Evolutionary conservation across 2,888 invertebrate genomes (phyloP).

Genomic region (Hipparchia semele): DNA sequence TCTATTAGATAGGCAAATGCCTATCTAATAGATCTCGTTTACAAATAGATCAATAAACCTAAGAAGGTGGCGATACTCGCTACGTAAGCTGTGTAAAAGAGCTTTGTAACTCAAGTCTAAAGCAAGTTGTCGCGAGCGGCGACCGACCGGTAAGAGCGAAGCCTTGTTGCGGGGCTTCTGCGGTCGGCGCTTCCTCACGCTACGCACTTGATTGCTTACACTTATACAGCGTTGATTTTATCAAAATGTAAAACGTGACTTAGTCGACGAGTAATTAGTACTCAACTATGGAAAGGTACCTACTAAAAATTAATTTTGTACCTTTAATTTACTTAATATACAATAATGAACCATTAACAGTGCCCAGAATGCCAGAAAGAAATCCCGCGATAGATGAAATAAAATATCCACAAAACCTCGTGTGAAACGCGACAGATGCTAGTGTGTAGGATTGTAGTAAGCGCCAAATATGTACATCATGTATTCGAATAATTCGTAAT

Average conservation of each 20-base stretch:
- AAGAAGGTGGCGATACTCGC: slow-evolving; percentile 7
- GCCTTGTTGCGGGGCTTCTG: slow-evolving; percentile 69
- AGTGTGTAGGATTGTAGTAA: too few species aligned
- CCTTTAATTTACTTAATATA: too few species aligned
- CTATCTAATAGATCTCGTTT: not conserved
- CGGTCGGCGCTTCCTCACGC: slow-evolving; percentile 72
- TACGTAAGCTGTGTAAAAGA: slow-evolving; percentile 36
- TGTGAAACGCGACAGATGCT: too few species aligned
- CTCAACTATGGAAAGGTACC: too few species aligned
- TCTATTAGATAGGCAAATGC: not conserved
- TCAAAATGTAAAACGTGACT: not conserved
- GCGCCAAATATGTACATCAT: too few species aligned
- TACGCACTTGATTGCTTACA: slow-evolving; percentile 42
- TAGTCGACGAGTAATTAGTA: too few species aligned
- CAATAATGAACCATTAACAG: too few species aligned
- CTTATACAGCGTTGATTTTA: not conserved
- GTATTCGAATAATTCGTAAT: too few species aligned
- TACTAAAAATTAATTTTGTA: too few species aligned
- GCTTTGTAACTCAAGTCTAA: slow-evolving; percentile 46
- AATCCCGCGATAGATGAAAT: too few species aligned
- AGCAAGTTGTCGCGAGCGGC: slow-evolving; percentile 51
- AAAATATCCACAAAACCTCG: too few species aligned
- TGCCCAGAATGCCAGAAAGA: too few species aligned
- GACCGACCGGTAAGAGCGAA: slow-evolving; percentile 44
- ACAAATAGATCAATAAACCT: not conserved